Conservation (phyloP, 2,797 vertebrate species). For the Enteromius unitaeniatus region DNA sequence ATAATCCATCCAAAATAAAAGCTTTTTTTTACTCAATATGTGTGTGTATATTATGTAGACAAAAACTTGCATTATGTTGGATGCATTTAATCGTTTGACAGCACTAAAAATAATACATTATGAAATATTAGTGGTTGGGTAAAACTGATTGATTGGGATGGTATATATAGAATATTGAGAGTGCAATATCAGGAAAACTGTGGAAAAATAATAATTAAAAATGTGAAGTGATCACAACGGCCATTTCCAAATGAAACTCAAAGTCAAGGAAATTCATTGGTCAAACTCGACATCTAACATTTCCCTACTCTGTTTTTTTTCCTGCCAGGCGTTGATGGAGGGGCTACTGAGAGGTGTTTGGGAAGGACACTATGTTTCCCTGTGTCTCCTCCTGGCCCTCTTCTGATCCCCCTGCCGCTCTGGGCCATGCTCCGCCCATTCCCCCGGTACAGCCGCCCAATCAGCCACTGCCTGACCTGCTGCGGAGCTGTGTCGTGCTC, state of each 20-base stretch:
- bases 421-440: constrained; percentile 71
- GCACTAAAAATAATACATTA: neutral
- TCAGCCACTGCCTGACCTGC: constrained; percentile 79
- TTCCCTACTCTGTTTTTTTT: constrained; percentile 29
- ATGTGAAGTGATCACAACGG: neutral
- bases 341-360: constrained; percentile 67
- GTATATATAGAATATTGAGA: neutral
- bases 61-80: too few relatives aligned
- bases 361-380: constrained; percentile 82
- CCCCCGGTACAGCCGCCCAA: constrained; percentile 63
- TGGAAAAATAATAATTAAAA: neutral
- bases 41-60: too few relatives aligned
- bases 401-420: constrained; percentile 68
- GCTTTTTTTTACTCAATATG: too few relatives aligned
- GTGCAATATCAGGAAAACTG: neutral
- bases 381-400: constrained; percentile 82
- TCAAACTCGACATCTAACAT: neutral
- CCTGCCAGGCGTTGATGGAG: constrained; percentile 68
- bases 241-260: neutral
- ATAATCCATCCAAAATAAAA: too few relatives aligned
- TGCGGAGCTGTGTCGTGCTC: constrained; percentile 75
- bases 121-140: neutral
- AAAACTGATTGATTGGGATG: neutral
- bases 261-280: neutral
- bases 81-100: too few relatives aligned